Base-by-base conservation (phyloP, 1,140 invertebrate species). In the Apolygus lucorum region DNA sequence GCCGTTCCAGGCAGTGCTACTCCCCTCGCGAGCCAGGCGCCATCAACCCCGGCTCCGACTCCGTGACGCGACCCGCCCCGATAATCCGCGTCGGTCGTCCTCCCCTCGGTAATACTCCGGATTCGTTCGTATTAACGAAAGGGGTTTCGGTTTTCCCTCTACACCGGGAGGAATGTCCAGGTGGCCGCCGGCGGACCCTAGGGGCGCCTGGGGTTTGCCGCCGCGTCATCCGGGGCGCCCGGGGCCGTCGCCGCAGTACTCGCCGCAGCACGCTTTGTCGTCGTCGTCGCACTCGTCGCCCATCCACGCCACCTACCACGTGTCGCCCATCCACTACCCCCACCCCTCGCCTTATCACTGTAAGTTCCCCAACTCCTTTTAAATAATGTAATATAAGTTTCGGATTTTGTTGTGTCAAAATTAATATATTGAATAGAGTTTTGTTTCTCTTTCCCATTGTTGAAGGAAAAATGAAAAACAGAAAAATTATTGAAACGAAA, bases 101-200 rank as follows among this genome's bases (percentile, higher is more conserved):
- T n/a, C n/a, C n/a, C n/a, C n/a, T n/a, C n/a, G n/a, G n/a, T n/a
- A n/a, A n/a, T n/a, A n/a, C n/a, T n/a, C n/a, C n/a, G n/a, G n/a
- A n/a, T n/a, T n/a, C n/a, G n/a, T n/a, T n/a, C n/a, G n/a, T n/a
- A n/a, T n/a, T n/a, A n/a, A n/a, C n/a, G n/a, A n/a, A n/a, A n/a
- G n/a, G n/a, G 34, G 34, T 42, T 42, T 42, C 34, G 34, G 4
- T 42, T 17, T 4, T 4, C 34, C 34, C 17, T 42, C 17, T 42
- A 17, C 34, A 42, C 34, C 34, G 4, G 54, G 59, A 2, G 28
- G 65, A 68, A 67, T 65, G 71, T 52, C 68, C 52, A 69, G 70
- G 52, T 69, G 68, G 73, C 71, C 67, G 70, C n/a, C n/a, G n/a
- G n/a, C n/a, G n/a, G 70, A 62, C 28, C 25, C 29, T 34, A 22